Base-by-base conservation (phyloP, 2,888 invertebrate genomes). In the Bibio marci region DNA sequence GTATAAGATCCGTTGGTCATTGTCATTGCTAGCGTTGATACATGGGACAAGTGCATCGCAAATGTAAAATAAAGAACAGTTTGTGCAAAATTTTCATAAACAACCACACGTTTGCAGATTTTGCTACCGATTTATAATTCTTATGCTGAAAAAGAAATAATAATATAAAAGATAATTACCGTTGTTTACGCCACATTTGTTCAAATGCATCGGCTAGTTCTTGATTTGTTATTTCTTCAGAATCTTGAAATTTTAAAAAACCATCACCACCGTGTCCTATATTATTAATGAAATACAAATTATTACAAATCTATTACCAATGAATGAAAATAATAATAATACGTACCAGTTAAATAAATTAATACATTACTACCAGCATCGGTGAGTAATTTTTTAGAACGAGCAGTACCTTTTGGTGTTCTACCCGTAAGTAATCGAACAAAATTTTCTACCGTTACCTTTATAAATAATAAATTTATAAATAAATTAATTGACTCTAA, bases 131-230 rank as follows among this genome's bases (percentile, higher is more conserved):
- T n/a, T n/a, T n/a, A n/a, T n/a, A n/a, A n/a, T n/a, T n/a, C n/a
- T n/a, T n/a, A n/a, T n/a, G n/a, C n/a, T n/a, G n/a, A n/a, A n/a
- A n/a, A 26, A 26, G 10, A 6, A n/a, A n/a, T n/a, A n/a, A n/a
- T n/a, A n/a, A n/a, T n/a, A n/a, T n/a, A n/a, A n/a, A n/a, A n/a
- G n/a, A n/a, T n/a, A n/a, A n/a, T 43, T 49, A 86, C 82, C 94
- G 76, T 59, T 82, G 76, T 56, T 98, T 97, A 55, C 97, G 92
- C 90, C 94, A 95, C 98, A 99, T 99, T 63, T 98, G 97, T 57
- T 98, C 94, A 39, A 99, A 72, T 14, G 97, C 97, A 73, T 99
- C 97, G 14, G 95, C 97, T 51, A 99, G 65, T 58, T 99, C 98
- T 51, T 94, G 88, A 60, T 88, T 94, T 3, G 97, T 97, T 17